Percentiles rank a stretch among this genome's conserved stretches.
phyloP scores from a whole-genome alignment of 1,140 invertebrate genomes.

The Dendrolimus kikuchii region DNA sequence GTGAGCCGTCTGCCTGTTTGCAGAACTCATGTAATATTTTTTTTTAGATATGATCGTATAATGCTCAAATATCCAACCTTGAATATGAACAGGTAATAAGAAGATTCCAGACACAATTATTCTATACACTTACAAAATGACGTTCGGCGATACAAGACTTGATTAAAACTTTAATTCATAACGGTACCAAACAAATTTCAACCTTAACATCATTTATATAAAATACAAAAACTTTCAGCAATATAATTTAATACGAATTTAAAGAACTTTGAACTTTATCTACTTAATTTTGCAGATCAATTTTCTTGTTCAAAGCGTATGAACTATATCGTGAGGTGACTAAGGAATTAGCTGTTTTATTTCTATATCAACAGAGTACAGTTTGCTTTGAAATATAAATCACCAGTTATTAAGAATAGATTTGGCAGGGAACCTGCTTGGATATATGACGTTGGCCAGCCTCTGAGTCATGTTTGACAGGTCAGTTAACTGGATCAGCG shows the following conservation, averaged over 20 bases:
- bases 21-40: too few species aligned
- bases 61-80: not conserved
- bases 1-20: too few species aligned
- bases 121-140: slow-evolving; percentile 10
- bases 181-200: slow-evolving; percentile 4
- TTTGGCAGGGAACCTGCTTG: slow-evolving; percentile 35
- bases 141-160: slow-evolving; percentile 11
- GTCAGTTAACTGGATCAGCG: slow-evolving; percentile 23
- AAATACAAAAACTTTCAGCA: not conserved
- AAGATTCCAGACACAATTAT: slow-evolving; percentile 9
- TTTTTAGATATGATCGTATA: not conserved
- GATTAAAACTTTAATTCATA: slow-evolving; percentile 1
- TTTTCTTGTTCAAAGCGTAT: too few species aligned
- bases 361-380: not conserved
- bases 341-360: too few species aligned
- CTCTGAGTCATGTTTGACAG: slow-evolving; percentile 39
- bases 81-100: not conserved
- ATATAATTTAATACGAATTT: not conserved
- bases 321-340: too few species aligned
- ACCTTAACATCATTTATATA: not conserved
- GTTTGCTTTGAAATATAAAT: not conserved
- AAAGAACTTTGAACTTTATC: not conserved
- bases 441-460: slow-evolving; percentile 32
- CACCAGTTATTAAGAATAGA: slow-evolving; percentile 36
- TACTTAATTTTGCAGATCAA: not conserved